Conservation (phyloP, 2,888 invertebrate genomes). For the Melikaiella ostensackeni region DNA sequence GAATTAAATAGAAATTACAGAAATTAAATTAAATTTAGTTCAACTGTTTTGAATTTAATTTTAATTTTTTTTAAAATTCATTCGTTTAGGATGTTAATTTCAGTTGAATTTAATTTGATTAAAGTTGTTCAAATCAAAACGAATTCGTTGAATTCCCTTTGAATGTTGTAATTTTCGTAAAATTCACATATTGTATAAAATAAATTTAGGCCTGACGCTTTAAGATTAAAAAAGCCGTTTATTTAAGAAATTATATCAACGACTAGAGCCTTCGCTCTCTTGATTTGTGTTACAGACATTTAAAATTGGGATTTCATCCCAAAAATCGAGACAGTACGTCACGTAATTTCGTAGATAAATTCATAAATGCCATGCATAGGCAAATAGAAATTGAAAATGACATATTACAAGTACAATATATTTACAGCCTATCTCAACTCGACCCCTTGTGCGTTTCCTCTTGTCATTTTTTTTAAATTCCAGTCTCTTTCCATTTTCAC, state of each 20-base stretch:
- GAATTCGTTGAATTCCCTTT: no score
- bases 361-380: conserved; percentile 40
- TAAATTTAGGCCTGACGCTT: conserved; percentile 47
- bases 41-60: no score
- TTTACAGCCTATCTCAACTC: conserved; percentile 47
- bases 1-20: no score
- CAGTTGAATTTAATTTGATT: no score
- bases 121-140: no score
- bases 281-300: conserved; percentile 35
- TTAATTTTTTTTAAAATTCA: no score
- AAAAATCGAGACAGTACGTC: conserved; percentile 24
- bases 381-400: conserved; percentile 4
- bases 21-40: no score
- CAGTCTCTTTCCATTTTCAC: neutral
- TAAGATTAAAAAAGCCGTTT: conserved; percentile 57
- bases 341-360: conserved; percentile 36
- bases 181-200: neutral
- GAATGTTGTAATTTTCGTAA: no score
- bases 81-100: no score
- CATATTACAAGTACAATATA: conserved; percentile 40
- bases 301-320: conserved; percentile 30
- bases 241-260: conserved; percentile 65
- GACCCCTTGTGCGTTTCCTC: neutral
- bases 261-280: conserved; percentile 43
- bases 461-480: neutral